Conservation (phyloP, 2,888 invertebrate species). For the Uropetala carovei region DNA sequence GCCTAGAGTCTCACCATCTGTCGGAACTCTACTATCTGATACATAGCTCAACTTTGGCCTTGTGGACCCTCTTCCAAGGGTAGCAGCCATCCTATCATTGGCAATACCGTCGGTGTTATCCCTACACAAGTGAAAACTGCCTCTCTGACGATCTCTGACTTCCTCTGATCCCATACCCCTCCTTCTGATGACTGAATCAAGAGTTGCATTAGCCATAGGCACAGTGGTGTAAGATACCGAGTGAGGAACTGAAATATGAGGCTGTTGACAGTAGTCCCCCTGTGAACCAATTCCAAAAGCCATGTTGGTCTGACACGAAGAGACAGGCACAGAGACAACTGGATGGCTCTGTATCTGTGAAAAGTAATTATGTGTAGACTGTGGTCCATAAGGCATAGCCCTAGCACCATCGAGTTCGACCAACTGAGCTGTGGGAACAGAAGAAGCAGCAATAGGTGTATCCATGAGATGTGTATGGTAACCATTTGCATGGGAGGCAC, state of each 20-base stretch:
- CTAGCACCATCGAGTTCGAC: slow-evolving; percentile 81
- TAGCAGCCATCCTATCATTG: slow-evolving; percentile 38
- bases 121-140: not conserved
- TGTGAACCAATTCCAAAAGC: slow-evolving; percentile 34
- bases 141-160: slow-evolving; percentile 48
- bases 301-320: slow-evolving; percentile 47
- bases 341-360: slow-evolving; percentile 45
- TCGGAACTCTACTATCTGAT: slow-evolving; percentile 29
- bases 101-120: slow-evolving; percentile 39
- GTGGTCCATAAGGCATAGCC: slow-evolving; percentile 28
- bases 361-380: slow-evolving; percentile 47
- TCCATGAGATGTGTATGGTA: slow-evolving; percentile 49
- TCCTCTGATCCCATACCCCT: slow-evolving; percentile 20
- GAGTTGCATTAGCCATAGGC: slow-evolving; percentile 62
- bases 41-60: slow-evolving; percentile 48
- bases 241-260: slow-evolving; percentile 40
- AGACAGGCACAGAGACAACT: slow-evolving; percentile 41
- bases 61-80: slow-evolving; percentile 27
- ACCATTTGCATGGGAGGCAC: slow-evolving; percentile 49
- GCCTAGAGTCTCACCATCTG: slow-evolving; percentile 79
- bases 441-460: slow-evolving; percentile 69
- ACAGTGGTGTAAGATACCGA: slow-evolving; percentile 50
- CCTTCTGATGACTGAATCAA: slow-evolving; percentile 52
- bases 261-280: slow-evolving; percentile 34
- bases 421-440: slow-evolving; percentile 82